Base-by-base conservation (phyloP, 2,797 vertebrate species). In the Taenioides sp. region DNA sequence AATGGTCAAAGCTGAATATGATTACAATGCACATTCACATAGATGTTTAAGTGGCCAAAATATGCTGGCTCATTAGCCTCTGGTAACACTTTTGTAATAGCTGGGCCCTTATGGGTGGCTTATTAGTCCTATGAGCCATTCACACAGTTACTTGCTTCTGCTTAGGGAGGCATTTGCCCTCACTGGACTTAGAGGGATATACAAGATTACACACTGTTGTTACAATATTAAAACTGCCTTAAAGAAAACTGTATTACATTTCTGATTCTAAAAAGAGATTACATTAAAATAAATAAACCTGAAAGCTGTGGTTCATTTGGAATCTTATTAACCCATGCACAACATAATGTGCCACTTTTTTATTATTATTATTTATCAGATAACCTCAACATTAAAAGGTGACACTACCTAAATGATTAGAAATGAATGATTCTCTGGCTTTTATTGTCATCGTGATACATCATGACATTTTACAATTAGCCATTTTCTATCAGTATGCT, bases 51-150 rank as follows among this genome's bases (percentile, higher is more conserved):
- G 67, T 85, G 81, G 76, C 74, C 76, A 69, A 57, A 17, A 40
- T 67, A 70, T 67, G 76, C 70, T 77, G 67, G 73, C 80, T 82
- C 79, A 86, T 86, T 88, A 87, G 72, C 78, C 72, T 83, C 73
- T 76, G 74, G 65, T 62, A 84, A 78, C 67, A 50, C 72, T 50
- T 47, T 63, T 62, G 70, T 79, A 70, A 87, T 80, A 80, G 77
- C 70, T 66, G 65, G 66, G 72, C 69, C 73, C 72, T 65, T 82
- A 87, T 77, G 72, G 79, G 69, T 54, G 78, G 68, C 69, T 82
- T 84, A 87, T 86, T 85, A 81, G 78, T 71, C 76, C 75, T 60
- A 72, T 64, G 82, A 83, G 76, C 76, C 77, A 70, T 72, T 86
- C 71, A 75, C 59, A 79, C 81, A 81, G 70, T 76, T 79, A 80